These are phyloP conservation scores for Eira barbara DNA, from an alignment of 2,113 vertebrate genomes.

Conservation along the genomic window DNA sequence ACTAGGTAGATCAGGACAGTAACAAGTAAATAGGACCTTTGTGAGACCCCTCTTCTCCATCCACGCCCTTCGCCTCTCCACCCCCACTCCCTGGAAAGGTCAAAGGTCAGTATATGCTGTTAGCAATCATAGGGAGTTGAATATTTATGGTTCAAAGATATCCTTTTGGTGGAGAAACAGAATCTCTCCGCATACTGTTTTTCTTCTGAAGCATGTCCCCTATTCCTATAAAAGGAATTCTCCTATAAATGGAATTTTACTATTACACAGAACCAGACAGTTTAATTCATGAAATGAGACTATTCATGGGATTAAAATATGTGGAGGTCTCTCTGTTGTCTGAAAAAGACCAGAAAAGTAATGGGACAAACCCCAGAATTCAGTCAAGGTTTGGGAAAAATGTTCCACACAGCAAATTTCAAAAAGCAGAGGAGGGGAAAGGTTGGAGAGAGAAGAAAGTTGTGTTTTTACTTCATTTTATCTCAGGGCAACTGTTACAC, in stretches of 20 bases:
- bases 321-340: not conserved
- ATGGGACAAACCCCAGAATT: not conserved
- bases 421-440: not conserved
- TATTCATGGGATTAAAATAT: not conserved
- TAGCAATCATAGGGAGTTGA: not conserved
- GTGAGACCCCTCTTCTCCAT: not conserved
- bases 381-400: not conserved
- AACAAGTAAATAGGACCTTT: not conserved
- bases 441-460: not conserved
- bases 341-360: not conserved
- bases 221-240: not conserved
- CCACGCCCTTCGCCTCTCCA: not conserved
- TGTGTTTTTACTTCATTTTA: not conserved
- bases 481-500: constrained; percentile 13
- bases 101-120: not conserved
- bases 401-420: not conserved
- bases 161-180: not conserved
- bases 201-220: not conserved
- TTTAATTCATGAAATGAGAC: not conserved
- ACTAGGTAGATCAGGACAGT: not conserved
- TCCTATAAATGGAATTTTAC: not conserved
- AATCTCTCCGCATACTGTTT: not conserved
- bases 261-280: not conserved
- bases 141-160: not conserved
- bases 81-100: not conserved